phyloP scores from a whole-genome alignment of 2,888 invertebrate genomes.

The Cepaea hortensis region DNA sequence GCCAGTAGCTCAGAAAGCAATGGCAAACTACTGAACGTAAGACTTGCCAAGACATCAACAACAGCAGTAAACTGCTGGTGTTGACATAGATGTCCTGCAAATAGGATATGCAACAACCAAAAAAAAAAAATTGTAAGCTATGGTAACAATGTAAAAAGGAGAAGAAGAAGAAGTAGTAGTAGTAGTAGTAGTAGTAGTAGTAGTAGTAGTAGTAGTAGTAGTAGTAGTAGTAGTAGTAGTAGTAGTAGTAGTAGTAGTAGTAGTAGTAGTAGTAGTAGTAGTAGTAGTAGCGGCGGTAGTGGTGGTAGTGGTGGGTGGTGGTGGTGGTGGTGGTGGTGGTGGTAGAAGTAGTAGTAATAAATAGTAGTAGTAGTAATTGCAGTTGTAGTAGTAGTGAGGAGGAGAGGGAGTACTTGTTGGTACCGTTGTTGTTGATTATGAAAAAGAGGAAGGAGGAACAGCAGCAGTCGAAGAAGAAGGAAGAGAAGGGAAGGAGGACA shows the following conservation, averaged over 20 bases:
- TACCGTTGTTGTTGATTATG: background rate
- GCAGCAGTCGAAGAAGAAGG: background rate
- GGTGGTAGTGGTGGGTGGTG: background rate
- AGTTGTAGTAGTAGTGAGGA: background rate
- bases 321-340: background rate
- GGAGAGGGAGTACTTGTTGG: background rate
- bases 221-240: conserved; percentile 7
- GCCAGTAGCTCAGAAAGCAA: too few species aligned
- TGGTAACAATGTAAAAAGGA: too few species aligned
- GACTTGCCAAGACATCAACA: too few species aligned
- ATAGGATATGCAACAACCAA: too few species aligned
- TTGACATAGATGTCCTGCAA: too few species aligned
- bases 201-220: background rate
- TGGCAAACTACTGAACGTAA: too few species aligned
- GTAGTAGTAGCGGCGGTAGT: background rate
- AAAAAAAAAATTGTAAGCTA: too few species aligned
- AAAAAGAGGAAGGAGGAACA: background rate
- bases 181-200: background rate
- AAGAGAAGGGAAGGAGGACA: background rate
- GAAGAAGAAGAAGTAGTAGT: too few species aligned
- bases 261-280: background rate
- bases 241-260: conserved; percentile 7
- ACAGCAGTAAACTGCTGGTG: too few species aligned
- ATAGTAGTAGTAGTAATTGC: background rate
- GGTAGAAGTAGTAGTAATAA: background rate